Evolutionary conservation across 2,888 invertebrate genomes (phyloP).

Genomic region (Tribolium freemani): DNA sequence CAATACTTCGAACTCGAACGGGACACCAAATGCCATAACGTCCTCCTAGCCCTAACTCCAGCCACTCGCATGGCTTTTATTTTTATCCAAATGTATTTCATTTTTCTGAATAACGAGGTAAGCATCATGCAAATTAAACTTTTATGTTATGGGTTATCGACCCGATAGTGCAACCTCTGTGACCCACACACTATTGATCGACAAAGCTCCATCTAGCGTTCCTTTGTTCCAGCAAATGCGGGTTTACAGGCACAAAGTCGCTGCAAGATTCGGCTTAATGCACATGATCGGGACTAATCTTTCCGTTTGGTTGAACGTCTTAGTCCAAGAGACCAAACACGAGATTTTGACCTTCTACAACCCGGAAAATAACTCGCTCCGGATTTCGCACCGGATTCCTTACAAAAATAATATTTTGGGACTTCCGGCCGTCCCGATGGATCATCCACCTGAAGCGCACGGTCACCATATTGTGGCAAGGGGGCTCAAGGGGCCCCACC

Average conservation of each 20-base stretch:
- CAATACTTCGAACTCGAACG: conserved; percentile 94
- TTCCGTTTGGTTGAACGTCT: conserved; percentile 95
- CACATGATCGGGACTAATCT: conserved; percentile 99
- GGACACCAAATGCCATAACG: conserved; percentile 92
- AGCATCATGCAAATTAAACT: conserved; percentile 50
- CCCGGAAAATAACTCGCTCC: conserved; percentile 87
- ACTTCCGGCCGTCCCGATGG: conserved; percentile 60
- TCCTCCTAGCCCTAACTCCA: conserved; percentile 90
- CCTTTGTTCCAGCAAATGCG: conserved; percentile 82
- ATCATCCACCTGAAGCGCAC: conserved; percentile 63
- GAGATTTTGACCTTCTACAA: conserved; percentile 93
- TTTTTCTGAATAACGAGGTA: conserved; percentile 97
- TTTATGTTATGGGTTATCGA: background rate
- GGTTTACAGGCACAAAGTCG: conserved; percentile 88
- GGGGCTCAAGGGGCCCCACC: conserved; percentile 88
- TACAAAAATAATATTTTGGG: conserved; percentile 65
- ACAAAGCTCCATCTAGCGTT: background rate
- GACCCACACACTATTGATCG: conserved; percentile 4
- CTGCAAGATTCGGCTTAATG: conserved; percentile 97
- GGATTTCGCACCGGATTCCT: conserved; percentile 84
- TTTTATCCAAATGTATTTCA: conserved; percentile 98
- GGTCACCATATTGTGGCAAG: conserved; percentile 79
- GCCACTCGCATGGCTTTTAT: conserved; percentile 95
- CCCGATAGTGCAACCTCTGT: conserved; percentile 6
- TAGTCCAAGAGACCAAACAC: conserved; percentile 96